phyloP scores from a whole-genome alignment of 2,797 vertebrate genomes.

The Apodemus agrarius region DNA sequence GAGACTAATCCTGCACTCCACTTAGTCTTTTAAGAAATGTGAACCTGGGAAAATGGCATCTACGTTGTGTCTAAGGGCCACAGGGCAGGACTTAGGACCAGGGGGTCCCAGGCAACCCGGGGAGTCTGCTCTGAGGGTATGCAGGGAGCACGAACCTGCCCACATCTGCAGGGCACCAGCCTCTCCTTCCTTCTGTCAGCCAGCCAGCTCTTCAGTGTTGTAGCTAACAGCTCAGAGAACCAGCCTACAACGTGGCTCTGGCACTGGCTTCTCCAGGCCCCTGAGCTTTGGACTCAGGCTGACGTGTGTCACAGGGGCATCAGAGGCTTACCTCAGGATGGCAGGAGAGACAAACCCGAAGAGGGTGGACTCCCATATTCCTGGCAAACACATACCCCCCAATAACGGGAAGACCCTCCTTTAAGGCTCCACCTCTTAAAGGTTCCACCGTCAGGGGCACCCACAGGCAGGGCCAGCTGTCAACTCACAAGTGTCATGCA shows the following conservation, averaged over 20 bases:
- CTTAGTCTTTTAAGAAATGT: neutral
- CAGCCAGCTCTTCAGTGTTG: neutral
- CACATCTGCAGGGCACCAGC: no score
- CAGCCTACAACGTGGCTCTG: no score
- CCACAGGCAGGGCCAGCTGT: neutral
- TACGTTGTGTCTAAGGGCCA: neutral
- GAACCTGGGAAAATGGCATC: neutral
- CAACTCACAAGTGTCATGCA: neutral
- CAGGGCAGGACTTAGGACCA: no score
- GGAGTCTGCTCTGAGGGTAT: neutral
- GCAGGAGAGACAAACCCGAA: neutral
- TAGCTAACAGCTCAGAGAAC: neutral
- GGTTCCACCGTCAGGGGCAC: no score
- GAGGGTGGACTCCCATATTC: neutral
- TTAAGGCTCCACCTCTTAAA: neutral
- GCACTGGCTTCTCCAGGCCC: neutral
- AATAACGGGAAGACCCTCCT: neutral
- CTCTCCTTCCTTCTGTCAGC: neutral
- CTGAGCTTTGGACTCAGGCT: neutral
- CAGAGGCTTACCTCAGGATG: neutral
- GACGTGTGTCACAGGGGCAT: neutral
- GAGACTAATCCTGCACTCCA: neutral
- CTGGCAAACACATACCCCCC: neutral
- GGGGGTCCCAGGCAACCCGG: neutral
- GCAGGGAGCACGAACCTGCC: neutral